Conservation (phyloP, 1,140 invertebrate species). For the Solenopsis invicta region DNA sequence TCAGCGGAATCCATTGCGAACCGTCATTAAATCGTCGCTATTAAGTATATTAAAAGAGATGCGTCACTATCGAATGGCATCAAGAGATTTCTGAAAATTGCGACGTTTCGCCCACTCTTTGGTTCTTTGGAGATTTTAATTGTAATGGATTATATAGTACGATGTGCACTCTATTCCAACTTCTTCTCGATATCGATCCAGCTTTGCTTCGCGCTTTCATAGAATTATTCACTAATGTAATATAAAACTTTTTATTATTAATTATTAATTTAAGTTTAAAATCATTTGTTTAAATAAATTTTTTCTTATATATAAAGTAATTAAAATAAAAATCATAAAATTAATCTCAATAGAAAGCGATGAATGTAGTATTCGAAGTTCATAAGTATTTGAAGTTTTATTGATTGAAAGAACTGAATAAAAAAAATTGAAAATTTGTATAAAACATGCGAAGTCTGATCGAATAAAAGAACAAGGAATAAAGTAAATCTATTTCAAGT, state of each 20-base stretch:
- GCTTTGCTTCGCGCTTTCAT: neutral
- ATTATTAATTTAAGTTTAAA: constrained; percentile 1
- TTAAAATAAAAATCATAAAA: neutral
- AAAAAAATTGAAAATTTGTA: neutral
- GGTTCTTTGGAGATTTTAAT: neutral
- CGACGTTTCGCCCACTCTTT: neutral
- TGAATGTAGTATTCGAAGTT: neutral
- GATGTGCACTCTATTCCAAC: neutral
- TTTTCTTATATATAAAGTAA: too few relatives aligned
- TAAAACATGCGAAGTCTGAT: neutral
- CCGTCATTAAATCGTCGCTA: constrained; percentile 64
- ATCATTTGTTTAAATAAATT: neutral
- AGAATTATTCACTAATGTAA: neutral
- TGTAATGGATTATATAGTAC: neutral
- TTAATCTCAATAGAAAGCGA: neutral
- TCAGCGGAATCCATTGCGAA: constrained; percentile 53
- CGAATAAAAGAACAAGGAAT: neutral
- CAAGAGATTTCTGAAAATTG: neutral
- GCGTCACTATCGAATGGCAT: neutral
- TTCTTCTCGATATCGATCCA: constrained; percentile 1
- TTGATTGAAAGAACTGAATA: neutral
- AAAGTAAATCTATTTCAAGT: neutral
- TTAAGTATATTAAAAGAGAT: constrained; percentile 66
- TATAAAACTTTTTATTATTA: neutral
- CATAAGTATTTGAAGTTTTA: neutral